Base-by-base conservation (phyloP, 2,113 vertebrate species). In the Varanus salvator region DNA sequence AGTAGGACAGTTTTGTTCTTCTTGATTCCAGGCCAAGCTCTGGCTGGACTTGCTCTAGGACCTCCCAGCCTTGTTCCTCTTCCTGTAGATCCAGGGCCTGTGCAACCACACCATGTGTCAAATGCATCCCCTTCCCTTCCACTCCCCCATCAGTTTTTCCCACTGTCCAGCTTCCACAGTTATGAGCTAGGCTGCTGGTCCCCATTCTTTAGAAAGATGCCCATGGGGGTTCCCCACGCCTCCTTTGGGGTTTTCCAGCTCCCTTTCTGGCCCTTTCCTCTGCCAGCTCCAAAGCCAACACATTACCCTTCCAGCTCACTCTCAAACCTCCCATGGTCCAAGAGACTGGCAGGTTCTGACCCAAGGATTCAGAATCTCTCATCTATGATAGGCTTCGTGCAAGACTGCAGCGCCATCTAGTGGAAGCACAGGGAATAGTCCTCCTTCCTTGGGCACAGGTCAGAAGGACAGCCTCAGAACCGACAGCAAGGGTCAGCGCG, bases 341-440 rank as follows among this genome's bases (percentile, higher is more conserved):
- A 2, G 19, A 6, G 6, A 25, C 80, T 72, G 38, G 52, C n/a
- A 38, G 23, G 29, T 84, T 60, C 14, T 27, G 72, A 52, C 57
- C 81, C 57, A 76, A 25, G 1, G n/a, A 71, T 34, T 54, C 34
- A 66, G 38, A 82, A n/a, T 76, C 27, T 8, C 72, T 50, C 34
- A 77, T 89, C 88, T 77, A 89, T 89, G 80, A 68, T 84, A 66
- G 12, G 17, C 2, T 34, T 89, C 48, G 12, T 77, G 72, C 81
- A 84, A 89, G 72, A 89, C 44, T 84, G 38, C 31, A 76, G 57
- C 66, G 81, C 81, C 88, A 89, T 68, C 88, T 84, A 68, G 88
- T 84, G 81, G 72, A 76, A n/a, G 69, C 34, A 38, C 25, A 12
- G 38, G 11, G 54, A 83, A 64, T 50, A 84, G 88, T 84, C 81